Conservation (phyloP, 2,797 vertebrate genomes). For the Clarias fuscus region DNA sequence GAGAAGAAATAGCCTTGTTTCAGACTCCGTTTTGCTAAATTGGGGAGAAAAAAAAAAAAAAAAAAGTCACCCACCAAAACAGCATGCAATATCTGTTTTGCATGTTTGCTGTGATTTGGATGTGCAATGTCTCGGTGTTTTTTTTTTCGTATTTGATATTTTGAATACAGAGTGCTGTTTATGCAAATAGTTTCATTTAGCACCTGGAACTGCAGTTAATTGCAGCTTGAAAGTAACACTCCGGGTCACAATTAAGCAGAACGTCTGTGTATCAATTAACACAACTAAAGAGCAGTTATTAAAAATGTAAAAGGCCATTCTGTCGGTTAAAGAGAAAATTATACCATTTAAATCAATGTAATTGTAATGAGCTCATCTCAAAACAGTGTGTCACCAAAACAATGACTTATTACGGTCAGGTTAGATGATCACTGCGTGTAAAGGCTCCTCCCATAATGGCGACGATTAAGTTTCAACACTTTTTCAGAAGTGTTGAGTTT, state of each 20-base stretch:
- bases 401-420: neutral
- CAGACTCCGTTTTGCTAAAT: too few species aligned
- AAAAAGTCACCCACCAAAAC: too few species aligned
- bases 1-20: too few species aligned
- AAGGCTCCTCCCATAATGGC: neutral
- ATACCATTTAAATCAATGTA: neutral
- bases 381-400: neutral
- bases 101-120: neutral
- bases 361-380: neutral
- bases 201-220: neutral
- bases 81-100: neutral
- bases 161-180: neutral
- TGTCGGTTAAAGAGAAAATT: neutral
- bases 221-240: neutral
- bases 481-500: neutral
- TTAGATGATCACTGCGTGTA: neutral
- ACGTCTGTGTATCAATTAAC: neutral
- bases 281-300: neutral
- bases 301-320: neutral
- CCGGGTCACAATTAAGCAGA: neutral
- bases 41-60: too few species aligned
- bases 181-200: neutral
- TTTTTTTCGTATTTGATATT: neutral
- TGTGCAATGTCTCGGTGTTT: neutral
- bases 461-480: neutral